phyloP scores from a whole-genome alignment of 2,888 invertebrate species.

The Patella ulyssiponensis region DNA sequence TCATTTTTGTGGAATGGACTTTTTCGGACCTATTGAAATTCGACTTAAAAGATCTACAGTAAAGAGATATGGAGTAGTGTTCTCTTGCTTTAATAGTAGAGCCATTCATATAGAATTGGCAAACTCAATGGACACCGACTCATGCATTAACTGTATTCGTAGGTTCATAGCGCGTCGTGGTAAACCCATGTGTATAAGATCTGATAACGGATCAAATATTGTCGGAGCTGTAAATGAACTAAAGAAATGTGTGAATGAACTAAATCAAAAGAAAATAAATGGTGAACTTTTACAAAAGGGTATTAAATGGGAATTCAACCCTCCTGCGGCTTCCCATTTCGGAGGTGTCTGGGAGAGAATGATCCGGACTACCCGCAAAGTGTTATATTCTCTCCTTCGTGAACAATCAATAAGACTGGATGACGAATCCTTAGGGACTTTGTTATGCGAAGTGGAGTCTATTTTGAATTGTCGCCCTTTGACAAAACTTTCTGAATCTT shows the following conservation, averaged over 20 bases:
- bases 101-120: conserved; percentile 36
- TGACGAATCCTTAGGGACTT: conserved; percentile 34
- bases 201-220: conserved; percentile 35
- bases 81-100: conserved; percentile 30
- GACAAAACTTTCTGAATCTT: conserved; percentile 22
- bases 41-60: conserved; percentile 22
- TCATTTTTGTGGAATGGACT: conserved; percentile 32
- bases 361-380: conserved; percentile 4
- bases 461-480: conserved; percentile 37
- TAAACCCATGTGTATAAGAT: conserved; percentile 9
- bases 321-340: conserved; percentile 34
- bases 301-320: conserved; percentile 39
- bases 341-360: conserved; percentile 9
- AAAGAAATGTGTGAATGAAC: conserved; percentile 23
- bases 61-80: conserved; percentile 38
- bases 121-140: conserved; percentile 24
- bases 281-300: conserved; percentile 24
- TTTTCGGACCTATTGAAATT: conserved; percentile 29
- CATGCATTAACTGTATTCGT: conserved; percentile 25
- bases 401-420: conserved; percentile 25
- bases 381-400: conserved; percentile 26
- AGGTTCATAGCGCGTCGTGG: conserved; percentile 31
- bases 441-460: conserved; percentile 36
- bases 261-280: conserved; percentile 27
- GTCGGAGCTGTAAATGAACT: conserved; percentile 36